A percentile compares a stretch with the other conserved stretches of the same genome.
Conservation (phyloP, 2,888 invertebrate species). For the Tinea trinotella region DNA sequence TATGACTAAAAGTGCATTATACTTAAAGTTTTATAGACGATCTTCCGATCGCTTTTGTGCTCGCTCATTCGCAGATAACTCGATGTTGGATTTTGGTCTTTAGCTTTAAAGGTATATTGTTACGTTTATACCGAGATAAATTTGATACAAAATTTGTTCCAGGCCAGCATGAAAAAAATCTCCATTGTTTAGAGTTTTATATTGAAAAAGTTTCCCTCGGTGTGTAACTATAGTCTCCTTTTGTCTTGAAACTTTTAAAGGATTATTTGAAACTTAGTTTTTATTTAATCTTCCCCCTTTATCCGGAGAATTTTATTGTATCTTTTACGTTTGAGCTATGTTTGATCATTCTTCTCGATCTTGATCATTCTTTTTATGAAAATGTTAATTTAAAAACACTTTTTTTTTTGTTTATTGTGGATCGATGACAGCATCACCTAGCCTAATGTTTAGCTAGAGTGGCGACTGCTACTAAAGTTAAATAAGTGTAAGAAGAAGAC, state of each 20-base stretch:
- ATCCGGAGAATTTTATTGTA: conserved; percentile 25
- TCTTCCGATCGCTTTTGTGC: conserved; percentile 25
- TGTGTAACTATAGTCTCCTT: conserved; percentile 40
- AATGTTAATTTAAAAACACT: conserved; percentile 15
- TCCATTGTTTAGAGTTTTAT: conserved; percentile 51
- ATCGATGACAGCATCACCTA: conserved; percentile 20
- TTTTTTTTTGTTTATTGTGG: too few relatives aligned
- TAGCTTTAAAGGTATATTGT: conserved; percentile 35
- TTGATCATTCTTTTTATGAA: conserved; percentile 20
- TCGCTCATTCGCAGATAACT: conserved; percentile 33
- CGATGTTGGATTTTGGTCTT: conserved; percentile 25
- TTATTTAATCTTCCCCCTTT: conserved; percentile 36
- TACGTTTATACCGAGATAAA: conserved; percentile 37
- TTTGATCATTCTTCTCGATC: conserved; percentile 13
- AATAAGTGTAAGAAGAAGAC: too few relatives aligned
- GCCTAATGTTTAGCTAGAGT: conserved; percentile 22
- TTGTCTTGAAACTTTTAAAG: conserved; percentile 46
- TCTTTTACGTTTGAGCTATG: conserved; percentile 4
- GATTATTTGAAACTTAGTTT: conserved; percentile 47
- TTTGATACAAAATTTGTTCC: conserved; percentile 47
- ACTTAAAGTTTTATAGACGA: conserved; percentile 30
- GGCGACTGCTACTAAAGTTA: too few relatives aligned
- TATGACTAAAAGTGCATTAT: conserved; percentile 48
- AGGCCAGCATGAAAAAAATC: conserved; percentile 34
- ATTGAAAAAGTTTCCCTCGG: conserved; percentile 57